Conservation (phyloP, 2,113 vertebrate genomes). For the Platichthys flesus region DNA sequence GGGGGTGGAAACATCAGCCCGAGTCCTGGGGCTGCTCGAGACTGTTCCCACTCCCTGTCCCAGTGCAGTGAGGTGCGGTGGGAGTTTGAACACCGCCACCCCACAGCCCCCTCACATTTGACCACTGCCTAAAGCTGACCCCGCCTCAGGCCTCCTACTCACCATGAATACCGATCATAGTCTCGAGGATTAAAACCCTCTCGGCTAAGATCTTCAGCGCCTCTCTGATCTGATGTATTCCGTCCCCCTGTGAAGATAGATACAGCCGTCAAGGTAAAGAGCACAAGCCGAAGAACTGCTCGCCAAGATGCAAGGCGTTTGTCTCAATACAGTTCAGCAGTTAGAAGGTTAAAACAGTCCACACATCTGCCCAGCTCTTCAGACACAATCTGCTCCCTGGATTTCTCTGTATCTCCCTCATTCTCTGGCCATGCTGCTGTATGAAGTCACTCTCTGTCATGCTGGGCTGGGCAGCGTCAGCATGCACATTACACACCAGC, state of each 20-base stretch:
- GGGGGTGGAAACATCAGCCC: conserved; percentile 66
- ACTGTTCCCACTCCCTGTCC: conserved; percentile 70
- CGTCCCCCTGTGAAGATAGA: conserved; percentile 98
- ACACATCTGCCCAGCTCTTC: conserved; percentile 58
- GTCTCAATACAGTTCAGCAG: conserved; percentile 67
- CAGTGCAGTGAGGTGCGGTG: conserved; percentile 45
- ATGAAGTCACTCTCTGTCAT: conserved; percentile 66
- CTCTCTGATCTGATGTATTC: conserved; percentile 98
- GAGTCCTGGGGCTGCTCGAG: conserved; percentile 71
- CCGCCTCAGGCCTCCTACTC: conserved; percentile 89
- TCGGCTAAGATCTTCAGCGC: conserved; percentile 99
- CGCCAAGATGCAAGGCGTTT: conserved; percentile 79
- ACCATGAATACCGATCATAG: conserved; percentile 99
- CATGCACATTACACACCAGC: conserved; percentile 73
- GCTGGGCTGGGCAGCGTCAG: conserved; percentile 67
- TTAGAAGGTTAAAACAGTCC: conserved; percentile 83
- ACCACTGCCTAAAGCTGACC: conserved; percentile 81
- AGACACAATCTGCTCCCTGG: conserved; percentile 43
- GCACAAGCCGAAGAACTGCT: conserved; percentile 79
- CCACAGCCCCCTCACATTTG: conserved; percentile 47
- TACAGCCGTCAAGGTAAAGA: conserved; percentile 91
- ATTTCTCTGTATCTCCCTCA: conserved; percentile 50
- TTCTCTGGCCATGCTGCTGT: conserved; percentile 74
- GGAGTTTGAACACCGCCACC: conserved; percentile 35
- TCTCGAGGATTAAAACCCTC: conserved; percentile 99